These are phyloP conservation scores for Sarcophaga subvicina DNA, from an alignment of 2,888 invertebrate species.

Conservation along the genomic window DNA sequence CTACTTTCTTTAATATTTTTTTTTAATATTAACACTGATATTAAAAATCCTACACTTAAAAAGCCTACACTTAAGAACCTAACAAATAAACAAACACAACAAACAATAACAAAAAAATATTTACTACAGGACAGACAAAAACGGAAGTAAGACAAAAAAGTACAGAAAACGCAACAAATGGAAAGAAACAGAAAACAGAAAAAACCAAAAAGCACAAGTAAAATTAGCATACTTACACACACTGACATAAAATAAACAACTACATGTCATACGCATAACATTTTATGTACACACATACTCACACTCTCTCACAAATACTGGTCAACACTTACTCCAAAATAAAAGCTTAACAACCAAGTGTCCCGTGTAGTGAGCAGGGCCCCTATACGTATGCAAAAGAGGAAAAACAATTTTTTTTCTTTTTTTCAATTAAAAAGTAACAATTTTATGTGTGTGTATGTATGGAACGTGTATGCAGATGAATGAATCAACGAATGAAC, in stretches of 20 bases:
- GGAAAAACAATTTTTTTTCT: background rate
- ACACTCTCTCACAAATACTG: constrained; percentile 3
- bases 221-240: constrained; percentile 65
- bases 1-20: no score
- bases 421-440: constrained; percentile 26
- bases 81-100: background rate
- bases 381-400: background rate
- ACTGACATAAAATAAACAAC: background rate
- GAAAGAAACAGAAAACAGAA: constrained; percentile 3
- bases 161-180: constrained; percentile 7
- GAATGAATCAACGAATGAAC: background rate
- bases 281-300: background rate
- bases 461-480: background rate
- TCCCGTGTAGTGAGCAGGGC: background rate
- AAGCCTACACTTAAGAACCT: no score
- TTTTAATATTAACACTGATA: no score
- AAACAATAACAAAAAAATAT: background rate
- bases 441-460: constrained; percentile 13
- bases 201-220: constrained; percentile 60
- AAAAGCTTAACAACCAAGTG: background rate
- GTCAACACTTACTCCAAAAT: background rate
- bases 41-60: no score
- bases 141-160: constrained; percentile 30
- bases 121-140: constrained; percentile 14
- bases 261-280: constrained; percentile 31